Evolutionary conservation across 2,888 invertebrate species (phyloP).

Genomic region (Andrena minutula): DNA sequence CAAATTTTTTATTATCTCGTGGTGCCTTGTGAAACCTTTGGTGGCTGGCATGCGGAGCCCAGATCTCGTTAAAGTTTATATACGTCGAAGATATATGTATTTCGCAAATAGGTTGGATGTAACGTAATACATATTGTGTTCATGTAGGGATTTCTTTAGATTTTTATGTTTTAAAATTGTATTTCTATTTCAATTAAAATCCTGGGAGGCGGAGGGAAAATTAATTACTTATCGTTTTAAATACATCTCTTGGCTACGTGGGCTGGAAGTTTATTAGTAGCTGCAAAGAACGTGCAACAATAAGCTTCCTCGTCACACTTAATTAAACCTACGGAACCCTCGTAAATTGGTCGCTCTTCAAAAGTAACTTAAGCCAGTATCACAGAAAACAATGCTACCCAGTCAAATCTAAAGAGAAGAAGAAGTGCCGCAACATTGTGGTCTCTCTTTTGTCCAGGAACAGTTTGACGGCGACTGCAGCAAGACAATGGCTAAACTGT

Average conservation of each 20-base stretch:
- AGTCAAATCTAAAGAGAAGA: background rate
- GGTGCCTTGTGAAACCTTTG: too few species aligned
- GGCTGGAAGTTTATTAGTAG: background rate
- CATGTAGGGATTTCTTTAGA: background rate
- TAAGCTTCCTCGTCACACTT: slow-evolving; percentile 15
- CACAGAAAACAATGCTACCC: background rate
- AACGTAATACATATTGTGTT: background rate
- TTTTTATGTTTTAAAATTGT: background rate
- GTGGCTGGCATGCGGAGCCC: too few species aligned
- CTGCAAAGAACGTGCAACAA: background rate
- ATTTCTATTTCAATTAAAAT: background rate
- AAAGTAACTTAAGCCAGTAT: slow-evolving; percentile 10
- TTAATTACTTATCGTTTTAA: background rate
- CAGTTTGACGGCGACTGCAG: background rate
- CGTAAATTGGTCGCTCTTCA: slow-evolving; percentile 22
- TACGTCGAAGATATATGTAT: too few species aligned
- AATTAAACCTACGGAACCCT: slow-evolving; percentile 23
- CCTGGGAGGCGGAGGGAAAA: background rate
- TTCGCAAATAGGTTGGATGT: too few species aligned
- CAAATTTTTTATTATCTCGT: too few species aligned
- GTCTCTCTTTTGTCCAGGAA: slow-evolving; percentile 9
- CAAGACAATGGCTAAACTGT: slow-evolving; percentile 19
- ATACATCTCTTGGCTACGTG: background rate
- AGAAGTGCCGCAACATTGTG: slow-evolving; percentile 13
- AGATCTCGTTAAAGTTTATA: too few species aligned